A percentile compares a stretch with the other conserved stretches of the same genome.
These are phyloP conservation scores for Amyelois transitella DNA, from an alignment of 1,140 invertebrate species.

Conservation along the genomic window DNA sequence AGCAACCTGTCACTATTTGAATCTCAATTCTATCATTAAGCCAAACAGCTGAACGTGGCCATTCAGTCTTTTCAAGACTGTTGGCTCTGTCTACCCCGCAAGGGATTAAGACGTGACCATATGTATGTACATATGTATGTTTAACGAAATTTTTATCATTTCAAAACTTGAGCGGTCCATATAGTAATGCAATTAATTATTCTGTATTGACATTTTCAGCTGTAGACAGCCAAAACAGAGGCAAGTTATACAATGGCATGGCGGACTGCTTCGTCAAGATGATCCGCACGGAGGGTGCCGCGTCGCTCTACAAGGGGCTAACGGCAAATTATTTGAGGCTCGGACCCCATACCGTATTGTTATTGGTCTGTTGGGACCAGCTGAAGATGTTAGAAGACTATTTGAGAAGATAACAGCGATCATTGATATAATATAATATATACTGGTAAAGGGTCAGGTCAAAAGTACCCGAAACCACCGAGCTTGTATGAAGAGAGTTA, in stretches of 20 bases:
- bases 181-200: neutral
- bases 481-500: too few species aligned
- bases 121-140: too few species aligned
- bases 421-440: too few species aligned
- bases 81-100: too few species aligned
- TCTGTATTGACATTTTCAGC: slow-evolving; percentile 63
- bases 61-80: too few species aligned
- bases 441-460: too few species aligned
- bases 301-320: slow-evolving; percentile 91
- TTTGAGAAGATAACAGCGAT: slow-evolving; percentile 28
- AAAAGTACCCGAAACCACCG: too few species aligned
- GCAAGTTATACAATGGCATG: slow-evolving; percentile 84
- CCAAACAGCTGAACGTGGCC: too few species aligned
- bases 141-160: neutral
- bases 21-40: too few species aligned
- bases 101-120: too few species aligned
- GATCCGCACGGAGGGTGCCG: slow-evolving; percentile 81
- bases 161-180: neutral
- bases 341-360: slow-evolving; percentile 90
- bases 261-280: slow-evolving; percentile 88
- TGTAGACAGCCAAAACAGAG: slow-evolving; percentile 79
- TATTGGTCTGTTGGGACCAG: slow-evolving; percentile 90
- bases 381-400: slow-evolving; percentile 75
- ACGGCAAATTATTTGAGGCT: slow-evolving; percentile 88
- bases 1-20: too few species aligned